Evolutionary conservation across 2,113 vertebrate species (phyloP).

Genomic region (Orycteropus afer): DNA sequence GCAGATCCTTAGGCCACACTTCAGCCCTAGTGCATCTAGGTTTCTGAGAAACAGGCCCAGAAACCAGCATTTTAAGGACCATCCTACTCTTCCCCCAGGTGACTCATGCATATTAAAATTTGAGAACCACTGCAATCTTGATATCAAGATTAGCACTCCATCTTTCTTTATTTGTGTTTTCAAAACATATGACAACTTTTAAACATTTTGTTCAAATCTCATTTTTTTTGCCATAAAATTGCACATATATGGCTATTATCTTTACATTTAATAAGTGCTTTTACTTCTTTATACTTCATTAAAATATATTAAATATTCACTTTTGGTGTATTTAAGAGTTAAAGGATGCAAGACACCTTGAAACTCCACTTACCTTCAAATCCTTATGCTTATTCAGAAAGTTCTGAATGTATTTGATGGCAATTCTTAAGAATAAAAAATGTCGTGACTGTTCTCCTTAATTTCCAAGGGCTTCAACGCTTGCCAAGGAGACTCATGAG

Average conservation of each 20-base stretch:
- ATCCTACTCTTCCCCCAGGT: no score
- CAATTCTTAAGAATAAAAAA: constrained; percentile 69
- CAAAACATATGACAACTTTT: background rate
- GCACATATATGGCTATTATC: background rate
- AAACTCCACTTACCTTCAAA: constrained; percentile 85
- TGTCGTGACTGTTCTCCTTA: constrained; percentile 40
- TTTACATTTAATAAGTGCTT: background rate
- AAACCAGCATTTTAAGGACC: background rate
- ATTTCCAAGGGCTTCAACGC: constrained; percentile 61
- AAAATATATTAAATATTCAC: constrained; percentile 18
- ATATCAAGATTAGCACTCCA: background rate
- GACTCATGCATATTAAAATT: background rate
- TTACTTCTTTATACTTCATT: background rate
- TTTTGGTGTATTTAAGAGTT: constrained; percentile 19
- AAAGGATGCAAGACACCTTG: background rate
- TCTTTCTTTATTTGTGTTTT: background rate
- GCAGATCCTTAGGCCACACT: background rate
- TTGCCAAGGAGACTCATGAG: constrained; percentile 62
- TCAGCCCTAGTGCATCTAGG: background rate
- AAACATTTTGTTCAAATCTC: background rate
- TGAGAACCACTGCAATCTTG: background rate
- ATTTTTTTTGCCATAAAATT: background rate
- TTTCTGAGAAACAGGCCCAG: background rate
- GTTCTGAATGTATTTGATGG: constrained; percentile 40
- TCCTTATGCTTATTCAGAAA: constrained; percentile 82